phyloP scores from a whole-genome alignment of 2,888 invertebrate genomes.

The Chrysomela aeneicollis region DNA sequence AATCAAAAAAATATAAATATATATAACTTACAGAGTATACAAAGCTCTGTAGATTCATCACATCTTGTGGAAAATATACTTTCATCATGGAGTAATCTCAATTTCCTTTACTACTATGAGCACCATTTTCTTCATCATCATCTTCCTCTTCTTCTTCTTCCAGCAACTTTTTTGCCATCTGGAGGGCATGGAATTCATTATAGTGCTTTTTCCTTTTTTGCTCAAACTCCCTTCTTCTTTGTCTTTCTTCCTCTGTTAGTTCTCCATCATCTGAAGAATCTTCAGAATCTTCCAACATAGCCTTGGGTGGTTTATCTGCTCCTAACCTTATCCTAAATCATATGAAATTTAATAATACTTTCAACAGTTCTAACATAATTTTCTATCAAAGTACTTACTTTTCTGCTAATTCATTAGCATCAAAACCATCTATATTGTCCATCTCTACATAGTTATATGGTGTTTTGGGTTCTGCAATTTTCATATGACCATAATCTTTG shows the following conservation, averaged over 20 bases:
- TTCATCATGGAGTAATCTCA: slow-evolving; percentile 27
- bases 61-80: slow-evolving; percentile 39
- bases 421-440: slow-evolving; percentile 70
- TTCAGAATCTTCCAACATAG: slow-evolving; percentile 58
- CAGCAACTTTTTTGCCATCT: slow-evolving; percentile 88
- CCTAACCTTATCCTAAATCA: slow-evolving; percentile 59
- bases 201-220: slow-evolving; percentile 95
- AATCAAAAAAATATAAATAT: slow-evolving; percentile 32
- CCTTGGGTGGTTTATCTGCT: slow-evolving; percentile 62
- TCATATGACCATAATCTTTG: slow-evolving; percentile 99
- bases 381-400: slow-evolving; percentile 68
- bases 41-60: slow-evolving; percentile 36
- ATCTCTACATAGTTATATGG: slow-evolving; percentile 75
- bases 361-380: not conserved
- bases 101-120: slow-evolving; percentile 25
- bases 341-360: slow-evolving; percentile 1
- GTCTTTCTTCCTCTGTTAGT: slow-evolving; percentile 65
- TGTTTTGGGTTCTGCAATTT: slow-evolving; percentile 97
- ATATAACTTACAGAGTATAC: slow-evolving; percentile 34
- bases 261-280: slow-evolving; percentile 57
- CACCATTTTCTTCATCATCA: slow-evolving; percentile 43
- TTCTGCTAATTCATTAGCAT: slow-evolving; percentile 78
- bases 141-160: slow-evolving; percentile 90
- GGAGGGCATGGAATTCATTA: slow-evolving; percentile 95
- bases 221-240: slow-evolving; percentile 83